Evolutionary conservation across 2,797 vertebrate genomes (phyloP).

Genomic region (Heterohyrax brucei): DNA sequence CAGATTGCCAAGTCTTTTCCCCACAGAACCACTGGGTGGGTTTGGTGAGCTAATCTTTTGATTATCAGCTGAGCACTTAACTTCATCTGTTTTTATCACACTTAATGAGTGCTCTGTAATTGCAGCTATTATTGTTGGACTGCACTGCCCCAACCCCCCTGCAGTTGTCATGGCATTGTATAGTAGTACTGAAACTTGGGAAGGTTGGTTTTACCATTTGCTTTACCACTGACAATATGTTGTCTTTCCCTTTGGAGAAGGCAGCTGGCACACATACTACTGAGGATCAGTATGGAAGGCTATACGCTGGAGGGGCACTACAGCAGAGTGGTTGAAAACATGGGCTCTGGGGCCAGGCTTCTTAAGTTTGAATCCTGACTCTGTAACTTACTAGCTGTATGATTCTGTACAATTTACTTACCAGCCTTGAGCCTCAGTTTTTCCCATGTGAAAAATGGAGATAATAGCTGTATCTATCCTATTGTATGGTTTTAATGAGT

Average conservation of each 20-base stretch:
- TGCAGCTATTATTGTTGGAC: neutral
- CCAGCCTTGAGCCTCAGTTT: neutral
- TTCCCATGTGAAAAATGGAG: neutral
- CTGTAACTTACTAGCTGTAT: neutral
- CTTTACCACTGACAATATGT: neutral
- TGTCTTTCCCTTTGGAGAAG: neutral
- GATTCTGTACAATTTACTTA: neutral
- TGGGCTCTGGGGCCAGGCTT: neutral
- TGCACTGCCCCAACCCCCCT: neutral
- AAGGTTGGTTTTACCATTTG: neutral
- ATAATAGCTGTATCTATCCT: neutral
- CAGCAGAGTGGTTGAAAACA: neutral
- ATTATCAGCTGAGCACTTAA: neutral
- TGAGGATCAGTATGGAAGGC: neutral
- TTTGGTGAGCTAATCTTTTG: too few relatives aligned
- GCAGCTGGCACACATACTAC: neutral
- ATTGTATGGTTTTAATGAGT: neutral
- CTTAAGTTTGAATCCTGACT: neutral
- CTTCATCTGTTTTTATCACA: neutral
- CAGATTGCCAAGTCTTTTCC: neutral
- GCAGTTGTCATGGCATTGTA: neutral
- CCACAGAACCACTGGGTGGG: neutral
- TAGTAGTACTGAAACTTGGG: neutral
- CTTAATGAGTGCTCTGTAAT: neutral
- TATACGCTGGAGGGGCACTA: neutral